Evolutionary conservation across 2,113 vertebrate species (phyloP).

Genomic region (Orthonyx spaldingii): DNA sequence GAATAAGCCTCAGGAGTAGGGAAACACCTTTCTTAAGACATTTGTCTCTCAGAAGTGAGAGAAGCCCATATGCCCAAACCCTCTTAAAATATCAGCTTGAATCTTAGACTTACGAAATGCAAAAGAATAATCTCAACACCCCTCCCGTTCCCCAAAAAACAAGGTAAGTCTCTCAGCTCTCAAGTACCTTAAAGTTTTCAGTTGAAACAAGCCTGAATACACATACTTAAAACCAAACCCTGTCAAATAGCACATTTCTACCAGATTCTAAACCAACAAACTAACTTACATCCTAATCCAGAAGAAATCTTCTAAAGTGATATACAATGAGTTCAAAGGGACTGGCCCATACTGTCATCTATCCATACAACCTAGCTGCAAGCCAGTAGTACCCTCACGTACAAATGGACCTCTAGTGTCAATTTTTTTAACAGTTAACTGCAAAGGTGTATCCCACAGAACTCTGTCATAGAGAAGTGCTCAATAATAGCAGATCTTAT

Average conservation of each 20-base stretch:
- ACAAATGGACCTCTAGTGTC: not conserved
- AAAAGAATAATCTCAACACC: not conserved
- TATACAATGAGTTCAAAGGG: not conserved
- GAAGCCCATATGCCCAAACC: not conserved
- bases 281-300: not conserved
- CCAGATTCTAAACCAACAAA: not conserved
- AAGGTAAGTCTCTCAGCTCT: not conserved
- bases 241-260: not conserved
- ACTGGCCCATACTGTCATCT: not conserved
- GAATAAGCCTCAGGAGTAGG: not conserved
- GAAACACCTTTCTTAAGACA: not conserved
- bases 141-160: rapidly evolving
- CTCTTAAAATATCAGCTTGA: not conserved
- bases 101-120: not conserved
- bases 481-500: not conserved
- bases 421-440: not conserved
- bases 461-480: not conserved
- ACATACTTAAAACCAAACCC: not conserved
- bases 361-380: not conserved
- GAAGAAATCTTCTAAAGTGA: not conserved
- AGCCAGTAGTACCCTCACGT: not conserved
- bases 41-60: not conserved
- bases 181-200: not conserved
- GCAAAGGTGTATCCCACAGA: not conserved
- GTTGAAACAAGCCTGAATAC: not conserved